phyloP scores from a whole-genome alignment of 1,140 invertebrate species.

The Hypsibius dujardini region DNA sequence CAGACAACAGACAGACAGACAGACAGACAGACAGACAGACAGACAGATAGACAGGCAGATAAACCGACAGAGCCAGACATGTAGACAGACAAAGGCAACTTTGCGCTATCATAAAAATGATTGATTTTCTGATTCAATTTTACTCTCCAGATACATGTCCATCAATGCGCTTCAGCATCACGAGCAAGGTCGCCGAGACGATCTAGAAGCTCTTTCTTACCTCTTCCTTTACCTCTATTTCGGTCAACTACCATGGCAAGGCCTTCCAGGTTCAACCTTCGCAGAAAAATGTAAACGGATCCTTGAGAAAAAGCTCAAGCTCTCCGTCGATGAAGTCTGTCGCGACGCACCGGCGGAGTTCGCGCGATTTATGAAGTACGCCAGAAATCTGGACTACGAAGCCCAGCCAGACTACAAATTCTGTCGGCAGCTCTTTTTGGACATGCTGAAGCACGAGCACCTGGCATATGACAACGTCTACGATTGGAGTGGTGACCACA shows the following conservation, averaged over 20 bases:
- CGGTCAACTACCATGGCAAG: conserved; percentile 7
- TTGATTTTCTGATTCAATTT: too few relatives aligned
- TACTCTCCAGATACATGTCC: too few relatives aligned
- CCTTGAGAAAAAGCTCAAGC: conserved; percentile 13
- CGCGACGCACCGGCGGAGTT: background rate
- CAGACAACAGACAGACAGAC: too few relatives aligned
- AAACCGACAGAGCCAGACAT: too few relatives aligned
- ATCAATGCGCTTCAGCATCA: conserved; percentile 27
- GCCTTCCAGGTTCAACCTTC: conserved; percentile 9
- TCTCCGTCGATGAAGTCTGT: background rate
- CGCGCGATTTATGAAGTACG: background rate
- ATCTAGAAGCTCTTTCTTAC: conserved; percentile 14
- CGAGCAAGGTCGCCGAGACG: conserved; percentile 23
- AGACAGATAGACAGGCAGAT: too few relatives aligned
- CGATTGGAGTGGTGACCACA: background rate
- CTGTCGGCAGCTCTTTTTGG: background rate
- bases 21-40: too few relatives aligned
- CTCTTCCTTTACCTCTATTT: conserved; percentile 3
- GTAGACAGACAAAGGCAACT: too few relatives aligned
- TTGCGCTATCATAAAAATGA: too few relatives aligned
- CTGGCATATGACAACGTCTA: background rate
- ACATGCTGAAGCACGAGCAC: background rate
- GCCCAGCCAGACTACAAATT: conserved; percentile 5
- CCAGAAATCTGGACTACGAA: conserved; percentile 4
- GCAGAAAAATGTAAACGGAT: conserved; percentile 13